These are phyloP conservation scores for Augochlorella aurata DNA, from an alignment of 2,888 invertebrate species.

Conservation along the genomic window DNA sequence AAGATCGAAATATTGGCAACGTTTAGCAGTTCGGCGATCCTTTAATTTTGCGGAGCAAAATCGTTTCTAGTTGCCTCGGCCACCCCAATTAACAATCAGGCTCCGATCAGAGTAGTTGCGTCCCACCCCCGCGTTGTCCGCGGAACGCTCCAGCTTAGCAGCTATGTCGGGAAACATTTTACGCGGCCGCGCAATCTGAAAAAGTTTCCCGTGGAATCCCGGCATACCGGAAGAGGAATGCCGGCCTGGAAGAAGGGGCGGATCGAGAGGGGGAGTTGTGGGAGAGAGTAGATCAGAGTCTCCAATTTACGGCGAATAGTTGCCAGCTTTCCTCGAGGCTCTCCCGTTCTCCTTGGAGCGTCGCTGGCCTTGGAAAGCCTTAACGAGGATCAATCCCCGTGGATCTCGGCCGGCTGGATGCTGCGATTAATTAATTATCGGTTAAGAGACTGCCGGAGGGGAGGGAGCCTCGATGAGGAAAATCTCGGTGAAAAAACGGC, in stretches of 20 bases:
- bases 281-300: slow-evolving; percentile 46
- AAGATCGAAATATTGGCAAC: too few species aligned
- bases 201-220: slow-evolving; percentile 48
- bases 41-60: too few species aligned
- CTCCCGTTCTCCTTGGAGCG: background rate
- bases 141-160: background rate
- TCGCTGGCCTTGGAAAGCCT: slow-evolving; percentile 33
- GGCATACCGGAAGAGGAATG: slow-evolving; percentile 39
- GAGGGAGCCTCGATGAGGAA: background rate
- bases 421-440: slow-evolving; percentile 65
- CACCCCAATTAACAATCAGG: background rate
- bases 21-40: too few species aligned
- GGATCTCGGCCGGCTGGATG: slow-evolving; percentile 37
- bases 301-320: slow-evolving; percentile 53
- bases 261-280: background rate
- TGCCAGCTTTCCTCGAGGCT: slow-evolving; percentile 24
- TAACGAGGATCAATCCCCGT: slow-evolving; percentile 63
- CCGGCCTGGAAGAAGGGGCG: background rate
- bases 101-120: background rate
- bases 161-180: slow-evolving; percentile 31
- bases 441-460: slow-evolving; percentile 41
- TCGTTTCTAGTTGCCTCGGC: too few species aligned
- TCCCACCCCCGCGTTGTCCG: background rate
- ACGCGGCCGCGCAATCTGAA: slow-evolving; percentile 47
- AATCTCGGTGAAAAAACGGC: background rate